These are phyloP conservation scores for Cephalopholis sonnerati DNA, from an alignment of 2,113 vertebrate species.

Conservation along the genomic window DNA sequence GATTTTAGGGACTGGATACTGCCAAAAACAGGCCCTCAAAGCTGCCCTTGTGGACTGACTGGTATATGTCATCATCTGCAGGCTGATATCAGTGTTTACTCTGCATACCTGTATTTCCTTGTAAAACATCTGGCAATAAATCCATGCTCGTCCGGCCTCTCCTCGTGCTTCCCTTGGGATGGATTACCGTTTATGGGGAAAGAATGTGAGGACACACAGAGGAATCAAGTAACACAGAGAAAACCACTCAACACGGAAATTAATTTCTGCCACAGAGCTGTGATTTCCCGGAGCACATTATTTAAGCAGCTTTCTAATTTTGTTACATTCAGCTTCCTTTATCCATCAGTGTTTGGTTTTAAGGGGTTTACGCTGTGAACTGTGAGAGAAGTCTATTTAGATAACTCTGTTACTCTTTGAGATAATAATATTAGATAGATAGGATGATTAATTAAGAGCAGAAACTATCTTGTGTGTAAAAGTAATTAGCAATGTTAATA, in stretches of 20 bases:
- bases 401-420: conserved; percentile 43
- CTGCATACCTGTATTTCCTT: conserved; percentile 85
- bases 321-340: conserved; percentile 36
- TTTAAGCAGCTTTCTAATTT: conserved; percentile 57
- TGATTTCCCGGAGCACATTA: conserved; percentile 61
- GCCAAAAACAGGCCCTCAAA: neutral
- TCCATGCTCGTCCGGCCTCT: conserved; percentile 83
- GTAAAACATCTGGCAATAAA: conserved; percentile 84
- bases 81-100: conserved; percentile 27
- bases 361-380: conserved; percentile 36
- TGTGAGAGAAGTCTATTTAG: conserved; percentile 47
- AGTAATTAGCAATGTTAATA: conserved; percentile 28
- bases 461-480: conserved; percentile 21
- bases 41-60: neutral
- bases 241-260: conserved; percentile 63
- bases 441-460: conserved; percentile 24
- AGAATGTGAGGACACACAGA: conserved; percentile 51
- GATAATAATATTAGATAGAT: conserved; percentile 47
- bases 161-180: conserved; percentile 83
- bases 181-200: conserved; percentile 51
- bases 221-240: conserved; percentile 55
- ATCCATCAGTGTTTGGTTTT: conserved; percentile 25
- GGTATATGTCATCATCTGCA: neutral
- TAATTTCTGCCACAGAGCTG: conserved; percentile 66
- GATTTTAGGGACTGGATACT: conserved; percentile 7